Conservation (phyloP, 2,888 invertebrate genomes). For the Sylvicola fuscatus region DNA sequence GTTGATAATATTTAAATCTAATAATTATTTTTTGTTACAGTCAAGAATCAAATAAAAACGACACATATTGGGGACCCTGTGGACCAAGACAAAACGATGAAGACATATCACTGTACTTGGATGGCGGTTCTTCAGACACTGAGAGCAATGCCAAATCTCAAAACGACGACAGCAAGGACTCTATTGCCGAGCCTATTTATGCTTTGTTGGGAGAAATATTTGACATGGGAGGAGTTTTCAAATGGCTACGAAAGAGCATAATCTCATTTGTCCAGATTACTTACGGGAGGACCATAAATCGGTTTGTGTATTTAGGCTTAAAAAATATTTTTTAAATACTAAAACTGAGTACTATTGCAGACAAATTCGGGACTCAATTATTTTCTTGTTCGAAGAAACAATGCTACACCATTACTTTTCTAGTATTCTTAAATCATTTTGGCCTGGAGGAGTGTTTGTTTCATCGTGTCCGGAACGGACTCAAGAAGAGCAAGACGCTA, state of each 20-base stretch:
- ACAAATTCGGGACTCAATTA: constrained; percentile 70
- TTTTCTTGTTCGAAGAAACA: constrained; percentile 73
- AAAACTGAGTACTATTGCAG: constrained; percentile 22
- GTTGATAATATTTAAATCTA: neutral
- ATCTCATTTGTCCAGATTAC: constrained; percentile 83
- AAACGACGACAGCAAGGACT: constrained; percentile 47
- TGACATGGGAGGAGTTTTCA: constrained; percentile 74
- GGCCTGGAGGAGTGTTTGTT: constrained; percentile 67
- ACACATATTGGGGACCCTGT: constrained; percentile 30
- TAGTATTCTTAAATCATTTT: constrained; percentile 66
- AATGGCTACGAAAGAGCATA: constrained; percentile 67
- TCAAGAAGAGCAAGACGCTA: constrained; percentile 43
- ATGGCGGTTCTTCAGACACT: constrained; percentile 33
- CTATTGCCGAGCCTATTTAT: constrained; percentile 81
- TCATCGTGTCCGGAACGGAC: constrained; percentile 27
- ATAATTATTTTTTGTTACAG: neutral
- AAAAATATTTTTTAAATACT: neutral
- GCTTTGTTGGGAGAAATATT: constrained; percentile 72
- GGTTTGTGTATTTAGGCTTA: too few relatives aligned
- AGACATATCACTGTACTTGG: constrained; percentile 57
- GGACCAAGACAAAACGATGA: constrained; percentile 52
- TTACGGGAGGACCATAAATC: constrained; percentile 80
- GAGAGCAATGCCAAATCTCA: constrained; percentile 20
- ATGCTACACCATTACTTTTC: constrained; percentile 79
- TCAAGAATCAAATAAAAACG: constrained; percentile 8